phyloP scores from a whole-genome alignment of 1,140 invertebrate genomes.

The Scaptomyza pallida region DNA sequence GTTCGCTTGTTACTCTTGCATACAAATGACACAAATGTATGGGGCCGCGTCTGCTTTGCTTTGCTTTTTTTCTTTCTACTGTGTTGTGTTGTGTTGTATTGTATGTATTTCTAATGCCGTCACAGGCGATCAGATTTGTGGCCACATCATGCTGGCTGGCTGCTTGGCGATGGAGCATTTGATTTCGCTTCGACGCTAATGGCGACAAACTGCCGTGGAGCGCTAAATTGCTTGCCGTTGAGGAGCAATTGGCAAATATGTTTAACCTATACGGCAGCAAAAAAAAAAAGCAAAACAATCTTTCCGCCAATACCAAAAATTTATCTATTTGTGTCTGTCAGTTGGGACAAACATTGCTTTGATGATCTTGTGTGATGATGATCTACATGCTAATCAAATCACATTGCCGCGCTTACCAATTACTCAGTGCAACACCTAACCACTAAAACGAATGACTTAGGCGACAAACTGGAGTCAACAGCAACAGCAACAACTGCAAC shows the following conservation, averaged over 20 bases:
- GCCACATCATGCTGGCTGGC: conserved; percentile 35
- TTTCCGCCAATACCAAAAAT: conserved; percentile 53
- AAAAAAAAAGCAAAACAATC: conserved; percentile 7
- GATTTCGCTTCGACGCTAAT: conserved; percentile 81
- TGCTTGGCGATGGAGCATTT: conserved; percentile 51
- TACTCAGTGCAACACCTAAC: conserved; percentile 72
- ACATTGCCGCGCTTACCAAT: conserved; percentile 65
- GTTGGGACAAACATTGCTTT: conserved; percentile 10
- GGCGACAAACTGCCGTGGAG: conserved; percentile 82
- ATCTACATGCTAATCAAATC: conserved; percentile 80
- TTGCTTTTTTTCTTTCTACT: no score
- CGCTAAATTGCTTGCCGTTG: conserved; percentile 68
- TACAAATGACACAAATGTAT: conserved; percentile 82
- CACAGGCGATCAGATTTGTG: conserved; percentile 70
- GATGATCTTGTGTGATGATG: conserved; percentile 47
- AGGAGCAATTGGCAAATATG: conserved; percentile 13
- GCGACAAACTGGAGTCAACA: conserved; percentile 65
- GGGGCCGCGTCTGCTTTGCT: conserved; percentile 45
- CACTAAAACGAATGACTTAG: conserved; percentile 69
- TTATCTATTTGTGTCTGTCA: conserved; percentile 64
- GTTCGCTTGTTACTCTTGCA: conserved; percentile 80
- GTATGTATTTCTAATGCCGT: conserved; percentile 77
- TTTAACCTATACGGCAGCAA: conserved; percentile 19
- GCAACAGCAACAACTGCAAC: conserved; percentile 1
- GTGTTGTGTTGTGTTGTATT: conserved; percentile 46